These are phyloP conservation scores for Calephelis nemesis DNA, from an alignment of 1,140 invertebrate genomes.

Conservation along the genomic window DNA sequence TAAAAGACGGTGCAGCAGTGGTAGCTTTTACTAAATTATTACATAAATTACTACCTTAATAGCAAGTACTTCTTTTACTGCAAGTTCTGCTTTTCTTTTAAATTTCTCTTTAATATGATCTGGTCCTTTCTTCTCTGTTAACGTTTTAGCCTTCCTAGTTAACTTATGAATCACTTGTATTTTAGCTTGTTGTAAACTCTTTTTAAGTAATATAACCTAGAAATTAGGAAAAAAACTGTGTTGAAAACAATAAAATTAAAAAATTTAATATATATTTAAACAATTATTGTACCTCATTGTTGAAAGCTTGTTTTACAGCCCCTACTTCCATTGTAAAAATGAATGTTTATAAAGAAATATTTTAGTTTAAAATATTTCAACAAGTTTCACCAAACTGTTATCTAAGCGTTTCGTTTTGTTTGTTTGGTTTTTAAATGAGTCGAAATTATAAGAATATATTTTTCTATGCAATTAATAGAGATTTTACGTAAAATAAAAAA, in stretches of 20 bases:
- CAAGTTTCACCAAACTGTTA: too few relatives aligned
- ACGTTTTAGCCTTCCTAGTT: conserved; percentile 65
- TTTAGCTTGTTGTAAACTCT: conserved; percentile 64
- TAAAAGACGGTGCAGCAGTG: too few relatives aligned
- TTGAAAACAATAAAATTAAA: conserved; percentile 11
- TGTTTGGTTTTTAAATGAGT: too few relatives aligned
- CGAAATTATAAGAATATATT: too few relatives aligned
- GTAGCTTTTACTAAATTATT: not conserved
- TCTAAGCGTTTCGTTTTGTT: too few relatives aligned
- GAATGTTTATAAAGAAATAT: not conserved
- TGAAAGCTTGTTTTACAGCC: conserved; percentile 70
- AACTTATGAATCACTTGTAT: conserved; percentile 67
- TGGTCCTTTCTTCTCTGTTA: conserved; percentile 56
- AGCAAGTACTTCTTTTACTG: conserved; percentile 67
- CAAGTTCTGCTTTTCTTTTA: conserved; percentile 60
- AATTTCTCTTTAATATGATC: conserved; percentile 55
- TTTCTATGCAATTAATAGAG: too few relatives aligned
- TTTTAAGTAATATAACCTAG: conserved; percentile 66
- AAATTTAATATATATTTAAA: not conserved
- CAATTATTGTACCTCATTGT: conserved; percentile 55
- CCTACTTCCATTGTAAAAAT: conserved; percentile 61
- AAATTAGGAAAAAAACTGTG: conserved; percentile 31
- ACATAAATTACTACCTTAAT: conserved; percentile 50
- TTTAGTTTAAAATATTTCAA: not conserved
- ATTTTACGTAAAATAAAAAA: too few relatives aligned